phyloP scores from a whole-genome alignment of 2,113 vertebrate species.

The Cyanoliseus patagonus region DNA sequence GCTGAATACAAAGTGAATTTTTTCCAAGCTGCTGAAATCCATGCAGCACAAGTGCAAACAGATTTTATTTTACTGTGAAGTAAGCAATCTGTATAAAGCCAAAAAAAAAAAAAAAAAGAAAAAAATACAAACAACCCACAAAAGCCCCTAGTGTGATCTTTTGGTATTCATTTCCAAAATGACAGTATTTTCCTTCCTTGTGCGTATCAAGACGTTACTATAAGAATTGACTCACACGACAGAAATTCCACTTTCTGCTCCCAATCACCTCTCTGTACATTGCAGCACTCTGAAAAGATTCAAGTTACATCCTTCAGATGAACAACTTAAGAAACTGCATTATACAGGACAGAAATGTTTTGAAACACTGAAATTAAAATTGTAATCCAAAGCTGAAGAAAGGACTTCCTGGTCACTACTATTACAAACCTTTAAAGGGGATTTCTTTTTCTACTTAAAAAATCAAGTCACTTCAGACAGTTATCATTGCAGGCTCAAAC shows the following conservation, averaged over 20 bases:
- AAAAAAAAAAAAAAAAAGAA: not conserved
- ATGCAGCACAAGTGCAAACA: not conserved
- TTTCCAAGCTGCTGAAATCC: not conserved
- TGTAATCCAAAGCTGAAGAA: not conserved
- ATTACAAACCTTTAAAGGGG: not conserved
- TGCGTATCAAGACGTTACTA: not conserved
- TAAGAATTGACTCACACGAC: not conserved
- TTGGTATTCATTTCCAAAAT: not conserved
- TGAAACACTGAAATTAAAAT: not conserved
- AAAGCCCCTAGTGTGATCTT: not conserved
- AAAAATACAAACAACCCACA: not conserved
- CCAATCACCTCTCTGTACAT: not conserved
- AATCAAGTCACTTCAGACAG: not conserved
- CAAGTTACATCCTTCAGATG: not conserved
- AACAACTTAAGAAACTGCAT: not conserved
- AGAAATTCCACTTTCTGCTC: not conserved
- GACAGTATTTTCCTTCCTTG: not conserved
- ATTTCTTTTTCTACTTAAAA: not conserved
- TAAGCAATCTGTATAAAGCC: not conserved
- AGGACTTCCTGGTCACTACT: not conserved
- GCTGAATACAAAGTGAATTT: not conserved
- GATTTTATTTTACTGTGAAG: not conserved
- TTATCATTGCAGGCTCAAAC: not conserved
- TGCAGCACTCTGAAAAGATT: not conserved
- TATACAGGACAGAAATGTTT: not conserved